phyloP scores from a whole-genome alignment of 1,140 invertebrate genomes.

The Schlechtendalia chinensis region DNA sequence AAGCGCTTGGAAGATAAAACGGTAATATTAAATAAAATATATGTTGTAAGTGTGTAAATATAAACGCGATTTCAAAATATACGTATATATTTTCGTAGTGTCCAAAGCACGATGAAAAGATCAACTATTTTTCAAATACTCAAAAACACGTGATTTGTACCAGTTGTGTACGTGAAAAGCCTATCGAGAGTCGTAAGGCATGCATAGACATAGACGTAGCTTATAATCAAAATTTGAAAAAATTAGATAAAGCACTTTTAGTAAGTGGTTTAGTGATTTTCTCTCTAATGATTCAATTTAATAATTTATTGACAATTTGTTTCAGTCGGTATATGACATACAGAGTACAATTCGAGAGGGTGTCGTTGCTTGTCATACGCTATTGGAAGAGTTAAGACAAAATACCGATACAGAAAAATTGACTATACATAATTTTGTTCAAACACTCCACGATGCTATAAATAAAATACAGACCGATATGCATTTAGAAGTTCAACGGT shows the following conservation, averaged over 20 bases:
- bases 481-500: constrained; percentile 65
- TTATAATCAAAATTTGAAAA: constrained; percentile 67
- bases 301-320: neutral
- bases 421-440: constrained; percentile 66
- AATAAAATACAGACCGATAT: constrained; percentile 66
- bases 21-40: constrained; percentile 57
- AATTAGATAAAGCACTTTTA: constrained; percentile 63
- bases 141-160: constrained; percentile 70
- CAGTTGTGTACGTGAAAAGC: constrained; percentile 69
- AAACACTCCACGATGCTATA: constrained; percentile 67
- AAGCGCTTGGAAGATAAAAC: constrained; percentile 68
- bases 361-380: constrained; percentile 64
- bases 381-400: constrained; percentile 66
- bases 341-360: constrained; percentile 67
- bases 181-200: constrained; percentile 64
- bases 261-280: constrained; percentile 54
- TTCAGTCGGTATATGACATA: constrained; percentile 62
- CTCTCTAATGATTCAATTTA: neutral
- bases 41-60: neutral
- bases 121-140: constrained; percentile 70
- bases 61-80: neutral
- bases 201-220: constrained; percentile 72
- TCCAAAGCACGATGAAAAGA: constrained; percentile 67
- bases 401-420: constrained; percentile 69
- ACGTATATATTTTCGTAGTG: constrained; percentile 59